phyloP scores from a whole-genome alignment of 1,140 invertebrate genomes.

The Whitmania pigra region DNA sequence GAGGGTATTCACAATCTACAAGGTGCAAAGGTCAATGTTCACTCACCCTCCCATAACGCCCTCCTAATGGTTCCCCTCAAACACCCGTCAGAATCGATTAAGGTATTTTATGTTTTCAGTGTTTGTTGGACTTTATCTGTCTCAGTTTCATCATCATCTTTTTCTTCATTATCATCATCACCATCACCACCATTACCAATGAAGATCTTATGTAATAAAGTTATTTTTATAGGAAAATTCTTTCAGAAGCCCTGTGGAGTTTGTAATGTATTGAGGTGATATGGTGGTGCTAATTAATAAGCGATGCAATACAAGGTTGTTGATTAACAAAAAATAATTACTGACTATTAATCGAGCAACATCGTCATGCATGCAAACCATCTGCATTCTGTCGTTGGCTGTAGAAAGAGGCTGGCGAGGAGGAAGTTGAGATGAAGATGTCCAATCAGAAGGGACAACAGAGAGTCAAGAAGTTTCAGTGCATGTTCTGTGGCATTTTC shows the following conservation, averaged over 20 bases:
- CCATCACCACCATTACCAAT: too few relatives aligned
- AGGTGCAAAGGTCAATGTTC: neutral
- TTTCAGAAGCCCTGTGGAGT: too few relatives aligned
- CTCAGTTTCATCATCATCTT: too few relatives aligned
- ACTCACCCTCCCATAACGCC: neutral
- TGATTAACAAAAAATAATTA: too few relatives aligned
- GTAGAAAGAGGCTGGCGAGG: neutral
- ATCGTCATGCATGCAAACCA: neutral
- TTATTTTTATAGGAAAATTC: too few relatives aligned
- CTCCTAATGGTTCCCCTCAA: neutral
- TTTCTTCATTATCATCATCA: too few relatives aligned
- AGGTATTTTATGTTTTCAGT: neutral
- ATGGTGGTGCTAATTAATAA: too few relatives aligned
- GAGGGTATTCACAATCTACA: neutral
- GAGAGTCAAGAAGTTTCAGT: slow-evolving; percentile 24
- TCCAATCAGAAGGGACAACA: neutral
- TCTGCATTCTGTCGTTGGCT: neutral
- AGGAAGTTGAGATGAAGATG: neutral
- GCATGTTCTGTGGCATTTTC: slow-evolving; percentile 26
- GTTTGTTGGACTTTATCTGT: neutral
- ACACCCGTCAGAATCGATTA: neutral
- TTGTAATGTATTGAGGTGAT: too few relatives aligned
- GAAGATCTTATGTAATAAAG: too few relatives aligned
- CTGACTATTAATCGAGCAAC: too few relatives aligned
- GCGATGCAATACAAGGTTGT: too few relatives aligned